These are phyloP conservation scores for Bombus impatiens DNA, from an alignment of 1,140 invertebrate genomes.

Conservation along the genomic window DNA sequence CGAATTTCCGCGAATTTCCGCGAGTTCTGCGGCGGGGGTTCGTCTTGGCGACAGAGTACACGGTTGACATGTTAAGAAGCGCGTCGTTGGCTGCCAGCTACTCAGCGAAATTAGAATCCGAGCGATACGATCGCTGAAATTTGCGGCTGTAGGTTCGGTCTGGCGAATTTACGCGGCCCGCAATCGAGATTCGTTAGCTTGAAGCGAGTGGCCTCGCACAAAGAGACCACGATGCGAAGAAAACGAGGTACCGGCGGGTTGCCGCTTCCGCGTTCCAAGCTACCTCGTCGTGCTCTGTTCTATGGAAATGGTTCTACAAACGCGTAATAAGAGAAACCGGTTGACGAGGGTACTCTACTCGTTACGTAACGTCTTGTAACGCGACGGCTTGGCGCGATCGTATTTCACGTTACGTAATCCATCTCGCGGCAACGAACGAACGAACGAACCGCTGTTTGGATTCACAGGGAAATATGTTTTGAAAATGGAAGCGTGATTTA, in stretches of 20 bases:
- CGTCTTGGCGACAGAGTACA: background rate
- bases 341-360: background rate
- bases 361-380: background rate
- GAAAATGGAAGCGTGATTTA: background rate
- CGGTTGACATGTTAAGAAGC: slow-evolving; percentile 32
- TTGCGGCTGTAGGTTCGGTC: background rate
- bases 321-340: slow-evolving; percentile 7
- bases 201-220: slow-evolving; percentile 3
- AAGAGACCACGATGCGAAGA: background rate
- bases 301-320: background rate
- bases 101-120: slow-evolving; percentile 64
- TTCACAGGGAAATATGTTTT: background rate
- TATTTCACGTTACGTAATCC: background rate
- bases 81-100: slow-evolving; percentile 34
- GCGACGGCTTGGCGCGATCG: background rate
- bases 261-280: background rate
- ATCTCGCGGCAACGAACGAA: background rate
- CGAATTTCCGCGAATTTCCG: slow-evolving; percentile 38
- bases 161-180: background rate
- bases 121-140: slow-evolving; percentile 53
- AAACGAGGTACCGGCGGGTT: background rate
- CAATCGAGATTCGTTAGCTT: slow-evolving; percentile 23
- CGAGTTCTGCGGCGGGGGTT: slow-evolving; percentile 33
- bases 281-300: too few species aligned
- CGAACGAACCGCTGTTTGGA: background rate